Conservation (phyloP, 92 coral and sea anemone species). For the Phenganax subtilis region DNA sequence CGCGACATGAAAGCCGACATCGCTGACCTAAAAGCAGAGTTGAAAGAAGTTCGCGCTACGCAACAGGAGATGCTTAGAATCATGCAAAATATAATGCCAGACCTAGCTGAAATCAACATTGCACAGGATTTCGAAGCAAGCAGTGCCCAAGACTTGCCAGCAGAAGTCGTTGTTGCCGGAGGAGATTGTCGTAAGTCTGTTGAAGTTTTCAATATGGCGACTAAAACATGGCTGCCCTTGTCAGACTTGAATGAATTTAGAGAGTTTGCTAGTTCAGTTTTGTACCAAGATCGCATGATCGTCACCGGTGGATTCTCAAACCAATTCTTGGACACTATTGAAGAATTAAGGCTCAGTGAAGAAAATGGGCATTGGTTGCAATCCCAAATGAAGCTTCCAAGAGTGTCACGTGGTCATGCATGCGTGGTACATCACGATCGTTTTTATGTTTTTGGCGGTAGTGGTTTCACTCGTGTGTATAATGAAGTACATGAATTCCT, state of each 20-base stretch:
- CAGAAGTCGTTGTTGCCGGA: conserved; percentile 6
- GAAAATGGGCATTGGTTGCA: not conserved
- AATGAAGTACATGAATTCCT: not conserved
- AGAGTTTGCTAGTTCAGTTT: not conserved
- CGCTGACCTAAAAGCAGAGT: not conserved
- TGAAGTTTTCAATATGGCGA: conserved; percentile 19
- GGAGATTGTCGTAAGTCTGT: not conserved
- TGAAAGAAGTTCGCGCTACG: not conserved
- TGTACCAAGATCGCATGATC: conserved; percentile 2
- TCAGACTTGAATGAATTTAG: not conserved
- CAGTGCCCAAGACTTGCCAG: conserved; percentile 14
- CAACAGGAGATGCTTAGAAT: not conserved
- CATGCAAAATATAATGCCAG: not conserved
- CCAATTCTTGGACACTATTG: not conserved
- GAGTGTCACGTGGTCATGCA: not conserved
- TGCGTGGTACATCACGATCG: conserved; percentile 1
- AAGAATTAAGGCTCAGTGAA: not conserved
- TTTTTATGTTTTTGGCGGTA: not conserved
- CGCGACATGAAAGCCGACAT: not conserved
- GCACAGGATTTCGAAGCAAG: conserved; percentile 53
- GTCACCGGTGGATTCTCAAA: not conserved
- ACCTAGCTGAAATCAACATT: conserved; percentile 37
- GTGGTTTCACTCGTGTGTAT: not conserved
- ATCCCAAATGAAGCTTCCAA: not conserved
- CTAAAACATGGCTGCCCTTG: conserved; percentile 6